Evolutionary conservation across 2,113 vertebrate species (phyloP).

Genomic region (Notiomystis cincta): DNA sequence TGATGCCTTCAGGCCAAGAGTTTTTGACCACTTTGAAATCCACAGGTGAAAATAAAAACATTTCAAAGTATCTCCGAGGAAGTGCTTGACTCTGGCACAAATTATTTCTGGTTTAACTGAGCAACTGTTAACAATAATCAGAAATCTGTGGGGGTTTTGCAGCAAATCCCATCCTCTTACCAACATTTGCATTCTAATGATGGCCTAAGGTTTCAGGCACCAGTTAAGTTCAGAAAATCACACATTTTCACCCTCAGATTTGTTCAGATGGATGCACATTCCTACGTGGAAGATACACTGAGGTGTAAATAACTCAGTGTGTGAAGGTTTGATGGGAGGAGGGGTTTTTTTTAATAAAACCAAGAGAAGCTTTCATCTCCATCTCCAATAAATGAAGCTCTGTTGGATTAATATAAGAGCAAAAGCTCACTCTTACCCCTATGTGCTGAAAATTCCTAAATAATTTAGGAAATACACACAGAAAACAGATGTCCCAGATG

Average conservation of each 20-base stretch:
- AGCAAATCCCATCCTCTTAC: background rate
- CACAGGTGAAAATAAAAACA: background rate
- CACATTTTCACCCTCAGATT: background rate
- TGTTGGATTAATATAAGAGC: background rate
- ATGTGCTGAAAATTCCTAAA: background rate
- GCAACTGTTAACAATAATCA: background rate
- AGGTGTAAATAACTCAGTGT: background rate
- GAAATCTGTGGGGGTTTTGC: background rate
- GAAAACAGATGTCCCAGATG: fast-evolving
- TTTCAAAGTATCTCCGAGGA: background rate
- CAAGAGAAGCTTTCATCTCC: background rate
- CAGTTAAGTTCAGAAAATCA: background rate
- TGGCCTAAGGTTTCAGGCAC: background rate
- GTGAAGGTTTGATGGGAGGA: no score
- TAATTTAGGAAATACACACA: background rate
- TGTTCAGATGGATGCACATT: background rate
- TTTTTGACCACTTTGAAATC: background rate
- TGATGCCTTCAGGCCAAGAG: background rate
- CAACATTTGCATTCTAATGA: background rate
- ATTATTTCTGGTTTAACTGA: background rate
- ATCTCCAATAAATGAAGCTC: background rate
- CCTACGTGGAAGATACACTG: fast-evolving
- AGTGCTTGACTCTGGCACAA: background rate
- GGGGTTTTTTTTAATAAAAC: background rate
- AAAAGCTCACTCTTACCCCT: background rate